A percentile compares a stretch with the other conserved stretches of the same genome.
Evolutionary conservation across 1,140 invertebrate species (phyloP).

Genomic region (Palaemon carinicauda): DNA sequence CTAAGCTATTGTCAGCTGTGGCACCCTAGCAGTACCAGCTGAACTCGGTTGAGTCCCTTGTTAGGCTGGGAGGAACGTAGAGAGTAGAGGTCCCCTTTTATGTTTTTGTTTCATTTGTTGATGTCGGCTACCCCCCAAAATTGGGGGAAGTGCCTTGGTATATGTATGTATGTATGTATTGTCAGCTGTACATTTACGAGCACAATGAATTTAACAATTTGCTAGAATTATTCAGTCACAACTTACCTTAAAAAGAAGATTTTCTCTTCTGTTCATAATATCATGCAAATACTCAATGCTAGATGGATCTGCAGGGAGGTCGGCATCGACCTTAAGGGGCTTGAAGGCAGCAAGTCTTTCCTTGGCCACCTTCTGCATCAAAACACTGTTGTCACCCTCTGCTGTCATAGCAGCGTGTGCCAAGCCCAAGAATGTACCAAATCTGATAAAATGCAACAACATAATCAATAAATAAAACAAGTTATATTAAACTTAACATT

Average conservation of each 20-base stretch:
- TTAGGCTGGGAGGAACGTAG: no score
- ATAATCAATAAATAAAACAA: no score
- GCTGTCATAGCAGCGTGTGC: conserved; percentile 64
- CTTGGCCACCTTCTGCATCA: conserved; percentile 65
- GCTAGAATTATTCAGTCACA: no score
- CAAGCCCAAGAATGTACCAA: conserved; percentile 62
- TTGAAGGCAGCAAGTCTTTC: conserved; percentile 61
- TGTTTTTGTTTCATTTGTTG: no score
- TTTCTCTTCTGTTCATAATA: conserved; percentile 61
- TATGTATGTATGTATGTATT: no score
- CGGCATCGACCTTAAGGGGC: conserved; percentile 6
- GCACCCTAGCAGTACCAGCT: no score
- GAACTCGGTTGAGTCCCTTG: no score
- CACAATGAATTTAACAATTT: neutral
- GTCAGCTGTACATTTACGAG: neutral
- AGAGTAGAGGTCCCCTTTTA: no score
- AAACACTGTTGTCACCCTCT: conserved; percentile 64
- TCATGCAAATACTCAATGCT: conserved; percentile 57
- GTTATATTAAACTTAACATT: no score
- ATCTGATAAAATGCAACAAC: conserved; percentile 38
- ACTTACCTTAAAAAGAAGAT: conserved; percentile 58
- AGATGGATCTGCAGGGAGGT: conserved; percentile 39
- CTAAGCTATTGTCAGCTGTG: no score
- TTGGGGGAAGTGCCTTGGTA: no score
- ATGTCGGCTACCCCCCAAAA: no score